Percentiles rank a stretch among this genome's conserved stretches.
phyloP scores from a whole-genome alignment of 2,888 invertebrate genomes.

The Melieria omissa region DNA sequence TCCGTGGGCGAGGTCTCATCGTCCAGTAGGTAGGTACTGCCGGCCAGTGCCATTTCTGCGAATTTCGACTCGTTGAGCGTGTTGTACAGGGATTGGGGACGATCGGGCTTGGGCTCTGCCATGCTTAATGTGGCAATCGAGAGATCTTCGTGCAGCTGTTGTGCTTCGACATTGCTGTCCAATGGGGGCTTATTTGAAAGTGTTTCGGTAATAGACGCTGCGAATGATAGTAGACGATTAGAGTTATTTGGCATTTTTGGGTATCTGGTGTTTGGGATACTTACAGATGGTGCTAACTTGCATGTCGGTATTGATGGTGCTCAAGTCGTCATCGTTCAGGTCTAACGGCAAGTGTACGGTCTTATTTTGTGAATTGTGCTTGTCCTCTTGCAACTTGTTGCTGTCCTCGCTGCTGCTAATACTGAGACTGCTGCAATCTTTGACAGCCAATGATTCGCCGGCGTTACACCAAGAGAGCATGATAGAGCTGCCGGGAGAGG shows the following conservation, averaged over 20 bases:
- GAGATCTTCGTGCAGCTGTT: too few relatives aligned
- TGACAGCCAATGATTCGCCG: constrained; percentile 74
- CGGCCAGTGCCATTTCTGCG: constrained; percentile 77
- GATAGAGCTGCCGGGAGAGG: constrained; percentile 59
- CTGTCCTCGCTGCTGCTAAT: constrained; percentile 68
- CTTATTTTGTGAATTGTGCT: constrained; percentile 28
- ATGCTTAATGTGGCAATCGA: too few relatives aligned
- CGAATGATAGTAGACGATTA: not conserved
- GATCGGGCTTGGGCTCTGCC: constrained; percentile 43
- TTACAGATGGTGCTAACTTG: constrained; percentile 62
- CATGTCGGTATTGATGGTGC: constrained; percentile 58
- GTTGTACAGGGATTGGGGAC: constrained; percentile 59
- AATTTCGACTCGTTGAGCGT: constrained; percentile 70
- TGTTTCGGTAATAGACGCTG: constrained; percentile 51
- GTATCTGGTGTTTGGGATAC: constrained; percentile 36
- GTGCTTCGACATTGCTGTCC: not conserved
- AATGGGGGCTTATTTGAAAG: constrained; percentile 17
- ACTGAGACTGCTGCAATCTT: constrained; percentile 70
- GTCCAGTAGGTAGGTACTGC: constrained; percentile 77
- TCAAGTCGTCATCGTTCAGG: constrained; percentile 53
- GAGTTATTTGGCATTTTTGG: not conserved
- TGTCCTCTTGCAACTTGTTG: constrained; percentile 44
- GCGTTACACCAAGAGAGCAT: constrained; percentile 68
- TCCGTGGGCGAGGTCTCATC: constrained; percentile 88
- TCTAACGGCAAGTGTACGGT: constrained; percentile 51